These are phyloP conservation scores for Sebastes schlegelii DNA, from an alignment of 2,113 vertebrate genomes.

Conservation along the genomic window DNA sequence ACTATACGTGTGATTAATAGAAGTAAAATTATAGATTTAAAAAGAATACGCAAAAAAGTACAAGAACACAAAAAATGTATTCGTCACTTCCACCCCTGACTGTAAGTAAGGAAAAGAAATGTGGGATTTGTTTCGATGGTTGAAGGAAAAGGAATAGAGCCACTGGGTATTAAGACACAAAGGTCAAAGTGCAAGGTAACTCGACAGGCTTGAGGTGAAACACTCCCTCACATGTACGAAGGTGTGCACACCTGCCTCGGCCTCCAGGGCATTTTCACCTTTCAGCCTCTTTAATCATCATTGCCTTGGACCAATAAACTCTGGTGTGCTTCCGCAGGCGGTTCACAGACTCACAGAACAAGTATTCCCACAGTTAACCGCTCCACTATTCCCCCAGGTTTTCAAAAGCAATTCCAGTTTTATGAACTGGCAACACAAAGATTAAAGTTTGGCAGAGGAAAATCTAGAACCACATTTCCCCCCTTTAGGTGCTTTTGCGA, in stretches of 20 bases:
- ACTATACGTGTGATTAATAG: no score
- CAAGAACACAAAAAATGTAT: neutral
- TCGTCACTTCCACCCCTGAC: neutral
- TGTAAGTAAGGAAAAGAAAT: neutral
- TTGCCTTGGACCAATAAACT: slow-evolving; percentile 33
- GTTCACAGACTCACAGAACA: slow-evolving; percentile 21
- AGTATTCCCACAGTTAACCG: slow-evolving; percentile 36
- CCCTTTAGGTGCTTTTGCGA: slow-evolving; percentile 41
- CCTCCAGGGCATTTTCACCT: slow-evolving; percentile 37
- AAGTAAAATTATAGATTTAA: no score
- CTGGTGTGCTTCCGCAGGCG: slow-evolving; percentile 20
- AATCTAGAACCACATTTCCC: slow-evolving; percentile 63
- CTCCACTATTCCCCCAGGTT: slow-evolving; percentile 25
- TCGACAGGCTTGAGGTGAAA: slow-evolving; percentile 9
- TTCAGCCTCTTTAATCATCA: slow-evolving; percentile 38
- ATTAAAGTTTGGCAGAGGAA: slow-evolving; percentile 36
- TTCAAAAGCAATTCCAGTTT: slow-evolving; percentile 19
- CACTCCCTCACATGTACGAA: neutral
- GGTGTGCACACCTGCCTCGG: slow-evolving; percentile 23
- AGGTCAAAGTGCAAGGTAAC: slow-evolving; percentile 34
- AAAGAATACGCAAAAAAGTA: no score
- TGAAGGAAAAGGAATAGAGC: neutral
- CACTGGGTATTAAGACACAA: slow-evolving; percentile 1
- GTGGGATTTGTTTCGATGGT: neutral
- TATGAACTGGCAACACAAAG: slow-evolving; percentile 8